phyloP scores from a whole-genome alignment of 2,113 vertebrate genomes.

The Steatornis caripensis region DNA sequence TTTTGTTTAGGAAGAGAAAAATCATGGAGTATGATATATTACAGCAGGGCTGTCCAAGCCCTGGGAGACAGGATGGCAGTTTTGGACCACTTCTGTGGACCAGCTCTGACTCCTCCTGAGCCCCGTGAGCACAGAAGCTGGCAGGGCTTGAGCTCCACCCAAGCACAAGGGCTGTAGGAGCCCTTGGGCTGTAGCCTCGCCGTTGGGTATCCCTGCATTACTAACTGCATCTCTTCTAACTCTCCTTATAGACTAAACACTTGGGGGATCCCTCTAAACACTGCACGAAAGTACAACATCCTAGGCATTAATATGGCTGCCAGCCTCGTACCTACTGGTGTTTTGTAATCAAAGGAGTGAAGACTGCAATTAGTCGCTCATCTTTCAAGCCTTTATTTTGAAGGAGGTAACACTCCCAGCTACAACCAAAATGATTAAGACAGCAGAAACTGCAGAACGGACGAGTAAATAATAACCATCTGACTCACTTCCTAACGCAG shows the following conservation, averaged over 20 bases:
- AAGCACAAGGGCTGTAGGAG: not conserved
- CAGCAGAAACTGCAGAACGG: not conserved
- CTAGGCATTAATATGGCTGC: not conserved
- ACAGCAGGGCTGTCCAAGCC: not conserved
- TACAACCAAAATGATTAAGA: constrained; percentile 1
- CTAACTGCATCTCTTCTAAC: not conserved
- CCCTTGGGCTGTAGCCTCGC: not conserved
- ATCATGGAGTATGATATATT: not conserved
- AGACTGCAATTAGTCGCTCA: not conserved
- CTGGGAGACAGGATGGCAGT: not conserved
- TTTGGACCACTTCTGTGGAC: not conserved
- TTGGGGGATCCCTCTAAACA: not conserved
- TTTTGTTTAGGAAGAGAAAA: not conserved
- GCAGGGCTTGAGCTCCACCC: accelerated
- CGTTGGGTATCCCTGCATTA: not conserved
- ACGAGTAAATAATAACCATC: constrained; percentile 40
- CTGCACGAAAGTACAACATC: not conserved
- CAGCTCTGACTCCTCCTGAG: not conserved
- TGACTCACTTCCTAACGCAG: constrained; percentile 46
- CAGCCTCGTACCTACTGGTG: not conserved
- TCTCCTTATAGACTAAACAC: not conserved
- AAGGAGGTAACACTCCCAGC: not conserved
- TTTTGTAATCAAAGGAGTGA: not conserved
- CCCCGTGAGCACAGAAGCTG: not conserved
- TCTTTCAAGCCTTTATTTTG: constrained; percentile 11